Percentiles rank a stretch among this genome's conserved stretches.
Evolutionary conservation across 2,888 invertebrate genomes (phyloP).

Genomic region (Rhagophthalmus giganteus): DNA sequence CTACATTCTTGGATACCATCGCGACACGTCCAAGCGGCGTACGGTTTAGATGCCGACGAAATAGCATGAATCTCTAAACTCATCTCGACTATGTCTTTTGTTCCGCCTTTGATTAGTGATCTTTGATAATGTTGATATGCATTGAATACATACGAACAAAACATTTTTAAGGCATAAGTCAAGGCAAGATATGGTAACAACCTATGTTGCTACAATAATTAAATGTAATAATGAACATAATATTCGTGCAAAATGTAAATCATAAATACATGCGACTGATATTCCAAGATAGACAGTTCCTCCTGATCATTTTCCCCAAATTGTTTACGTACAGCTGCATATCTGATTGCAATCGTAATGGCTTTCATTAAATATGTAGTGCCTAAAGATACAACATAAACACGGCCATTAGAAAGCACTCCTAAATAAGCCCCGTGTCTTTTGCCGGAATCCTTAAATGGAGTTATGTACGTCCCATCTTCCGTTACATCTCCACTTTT

Average conservation of each 20-base stretch:
- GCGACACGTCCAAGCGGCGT: slow-evolving; percentile 82
- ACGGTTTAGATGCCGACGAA: slow-evolving; percentile 75
- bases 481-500: slow-evolving; percentile 83
- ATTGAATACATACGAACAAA: background rate
- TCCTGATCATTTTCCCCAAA: slow-evolving; percentile 73
- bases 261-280: slow-evolving; percentile 82
- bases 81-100: background rate
- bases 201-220: slow-evolving; percentile 66
- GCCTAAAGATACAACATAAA: slow-evolving; percentile 67
- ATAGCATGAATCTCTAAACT: slow-evolving; percentile 78
- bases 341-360: slow-evolving; percentile 80
- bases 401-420: slow-evolving; percentile 78
- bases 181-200: slow-evolving; percentile 70
- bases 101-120: background rate
- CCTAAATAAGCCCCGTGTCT: slow-evolving; percentile 59
- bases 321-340: slow-evolving; percentile 83
- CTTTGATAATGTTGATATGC: slow-evolving; percentile 28
- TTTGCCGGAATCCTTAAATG: slow-evolving; percentile 80
- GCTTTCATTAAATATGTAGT: slow-evolving; percentile 70
- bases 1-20: slow-evolving; percentile 91
- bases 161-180: slow-evolving; percentile 54
- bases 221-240: background rate
- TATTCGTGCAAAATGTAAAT: slow-evolving; percentile 15
- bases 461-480: slow-evolving; percentile 78
- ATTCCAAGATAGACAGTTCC: slow-evolving; percentile 86